phyloP scores from a whole-genome alignment of 2,888 invertebrate species.

The Fragum fragum region DNA sequence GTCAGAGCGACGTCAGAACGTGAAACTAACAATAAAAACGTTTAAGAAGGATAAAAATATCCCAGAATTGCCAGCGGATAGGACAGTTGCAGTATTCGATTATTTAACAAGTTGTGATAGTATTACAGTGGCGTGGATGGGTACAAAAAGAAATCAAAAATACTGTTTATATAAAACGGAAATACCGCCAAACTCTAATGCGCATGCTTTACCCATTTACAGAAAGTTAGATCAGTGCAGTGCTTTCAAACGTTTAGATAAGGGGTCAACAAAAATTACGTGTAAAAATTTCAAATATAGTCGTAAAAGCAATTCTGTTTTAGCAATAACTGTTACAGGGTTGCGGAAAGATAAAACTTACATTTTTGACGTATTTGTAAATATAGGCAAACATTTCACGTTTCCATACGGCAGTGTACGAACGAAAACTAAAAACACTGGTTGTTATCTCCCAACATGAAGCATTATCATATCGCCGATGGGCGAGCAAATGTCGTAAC shows the following conservation, averaged over 20 bases:
- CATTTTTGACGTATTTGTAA: constrained; percentile 83
- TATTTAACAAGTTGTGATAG: constrained; percentile 82
- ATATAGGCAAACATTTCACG: constrained; percentile 75
- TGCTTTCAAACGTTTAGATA: constrained; percentile 50
- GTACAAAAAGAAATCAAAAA: constrained; percentile 80
- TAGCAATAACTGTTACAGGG: constrained; percentile 81
- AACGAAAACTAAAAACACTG: constrained; percentile 76
- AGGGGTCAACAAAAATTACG: constrained; percentile 59
- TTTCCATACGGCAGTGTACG: constrained; percentile 81
- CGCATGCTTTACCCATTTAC: constrained; percentile 41
- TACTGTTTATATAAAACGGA: constrained; percentile 85
- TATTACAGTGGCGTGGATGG: constrained; percentile 85
- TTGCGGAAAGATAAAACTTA: constrained; percentile 81
- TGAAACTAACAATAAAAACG: constrained; percentile 71
- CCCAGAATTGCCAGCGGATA: constrained; percentile 82
- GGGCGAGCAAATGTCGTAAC: too few relatives aligned
- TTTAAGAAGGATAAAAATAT: constrained; percentile 71
- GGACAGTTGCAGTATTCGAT: constrained; percentile 80
- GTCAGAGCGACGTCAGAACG: constrained; percentile 66
- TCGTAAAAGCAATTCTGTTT: constrained; percentile 72
- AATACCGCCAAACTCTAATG: constrained; percentile 51
- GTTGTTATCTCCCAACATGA: constrained; percentile 68
- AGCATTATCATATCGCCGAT: constrained; percentile 12
- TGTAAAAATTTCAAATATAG: constrained; percentile 71
- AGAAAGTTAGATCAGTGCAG: constrained; percentile 67